Conservation (phyloP, 2,113 vertebrate species). For the Lophura nycthemera region DNA sequence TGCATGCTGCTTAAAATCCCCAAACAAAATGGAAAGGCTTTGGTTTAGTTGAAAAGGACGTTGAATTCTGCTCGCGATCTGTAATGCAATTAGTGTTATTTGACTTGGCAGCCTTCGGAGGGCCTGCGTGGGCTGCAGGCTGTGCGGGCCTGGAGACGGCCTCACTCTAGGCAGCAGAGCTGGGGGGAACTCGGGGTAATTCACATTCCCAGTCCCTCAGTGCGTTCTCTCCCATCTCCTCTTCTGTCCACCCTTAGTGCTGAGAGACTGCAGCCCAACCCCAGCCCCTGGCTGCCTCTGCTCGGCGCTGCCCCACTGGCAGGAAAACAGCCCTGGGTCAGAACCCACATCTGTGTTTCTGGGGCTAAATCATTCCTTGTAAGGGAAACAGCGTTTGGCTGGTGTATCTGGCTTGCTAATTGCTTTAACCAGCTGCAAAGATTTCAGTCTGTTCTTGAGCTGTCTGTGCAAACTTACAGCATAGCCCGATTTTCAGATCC, state of each 20-base stretch:
- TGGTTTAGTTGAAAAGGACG: constrained; percentile 80
- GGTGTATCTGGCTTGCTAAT: constrained; percentile 56
- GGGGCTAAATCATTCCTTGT: constrained; percentile 60
- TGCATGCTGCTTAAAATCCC: not conserved
- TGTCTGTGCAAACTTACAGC: constrained; percentile 49
- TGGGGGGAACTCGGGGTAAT: constrained; percentile 46
- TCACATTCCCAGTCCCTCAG: constrained; percentile 17
- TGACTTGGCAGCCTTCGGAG: constrained; percentile 78
- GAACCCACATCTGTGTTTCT: constrained; percentile 62
- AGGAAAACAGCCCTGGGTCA: constrained; percentile 38
- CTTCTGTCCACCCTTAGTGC: not conserved
- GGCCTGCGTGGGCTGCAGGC: constrained; percentile 73
- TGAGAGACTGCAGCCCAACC: not conserved
- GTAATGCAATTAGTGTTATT: constrained; percentile 83
- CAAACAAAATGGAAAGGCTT: constrained; percentile 73
- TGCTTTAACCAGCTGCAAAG: constrained; percentile 67
- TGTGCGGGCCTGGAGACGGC: constrained; percentile 36
- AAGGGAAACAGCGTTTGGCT: constrained; percentile 57
- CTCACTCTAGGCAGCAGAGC: constrained; percentile 27
- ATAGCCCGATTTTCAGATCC: constrained; percentile 60
- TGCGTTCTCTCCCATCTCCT: not conserved
- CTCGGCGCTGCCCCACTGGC: not conserved
- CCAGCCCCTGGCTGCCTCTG: not conserved
- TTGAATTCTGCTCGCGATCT: constrained; percentile 81
- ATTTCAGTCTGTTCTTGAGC: constrained; percentile 40